A percentile compares a stretch with the other conserved stretches of the same genome.
phyloP scores from a whole-genome alignment of 2,797 vertebrate species.

The Sebastes umbrosus region DNA sequence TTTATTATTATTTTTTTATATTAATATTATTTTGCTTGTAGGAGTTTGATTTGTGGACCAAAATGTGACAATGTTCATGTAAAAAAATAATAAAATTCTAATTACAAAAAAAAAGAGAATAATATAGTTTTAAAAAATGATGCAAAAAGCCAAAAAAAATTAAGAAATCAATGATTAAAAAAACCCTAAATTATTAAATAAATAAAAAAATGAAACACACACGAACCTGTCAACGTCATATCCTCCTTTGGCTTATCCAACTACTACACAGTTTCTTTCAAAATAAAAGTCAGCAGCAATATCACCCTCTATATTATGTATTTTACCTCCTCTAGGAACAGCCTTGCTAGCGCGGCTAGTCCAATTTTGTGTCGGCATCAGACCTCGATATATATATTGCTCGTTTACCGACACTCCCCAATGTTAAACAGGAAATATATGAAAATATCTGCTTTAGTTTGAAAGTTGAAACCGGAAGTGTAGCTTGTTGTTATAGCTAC shows the following conservation, averaged over 20 bases:
- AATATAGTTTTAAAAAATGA: accelerated
- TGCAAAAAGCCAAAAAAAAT: too few species aligned
- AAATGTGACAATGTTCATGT: too few species aligned
- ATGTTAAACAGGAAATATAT: neutral
- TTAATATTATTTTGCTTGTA: too few species aligned
- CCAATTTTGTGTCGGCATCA: neutral
- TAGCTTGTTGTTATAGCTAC: neutral
- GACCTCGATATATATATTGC: neutral
- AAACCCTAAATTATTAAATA: accelerated
- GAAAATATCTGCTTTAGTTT: slow-evolving; percentile 11
- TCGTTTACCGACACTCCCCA: neutral
- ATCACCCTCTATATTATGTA: accelerated
- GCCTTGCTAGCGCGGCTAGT: neutral
- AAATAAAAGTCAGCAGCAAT: slow-evolving; percentile 21
- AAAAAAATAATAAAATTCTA: too few species aligned
- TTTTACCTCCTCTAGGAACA: neutral
- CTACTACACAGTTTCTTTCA: slow-evolving; percentile 1
- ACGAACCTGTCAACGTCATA: slow-evolving; percentile 44
- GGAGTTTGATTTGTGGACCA: too few species aligned
- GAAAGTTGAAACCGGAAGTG: slow-evolving; percentile 37
- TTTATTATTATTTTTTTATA: too few species aligned
- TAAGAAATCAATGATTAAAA: too few species aligned
- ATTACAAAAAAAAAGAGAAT: too few species aligned
- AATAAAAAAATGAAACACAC: neutral
- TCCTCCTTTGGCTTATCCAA: slow-evolving; percentile 36